A percentile compares a stretch with the other conserved stretches of the same genome.
phyloP scores from a whole-genome alignment of 2,113 vertebrate genomes.

The Alosa alosa region DNA sequence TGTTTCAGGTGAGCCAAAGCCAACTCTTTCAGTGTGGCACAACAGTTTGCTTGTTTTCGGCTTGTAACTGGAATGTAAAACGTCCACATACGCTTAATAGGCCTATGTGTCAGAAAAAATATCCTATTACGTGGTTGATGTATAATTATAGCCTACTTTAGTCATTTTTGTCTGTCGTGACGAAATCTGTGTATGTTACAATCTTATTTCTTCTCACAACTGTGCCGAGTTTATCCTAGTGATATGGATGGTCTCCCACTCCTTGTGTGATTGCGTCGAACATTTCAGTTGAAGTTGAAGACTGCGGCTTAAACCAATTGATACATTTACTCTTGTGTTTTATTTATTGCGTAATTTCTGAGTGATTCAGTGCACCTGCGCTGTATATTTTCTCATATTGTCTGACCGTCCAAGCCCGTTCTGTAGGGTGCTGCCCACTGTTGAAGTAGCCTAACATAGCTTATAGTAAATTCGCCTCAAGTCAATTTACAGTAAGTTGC shows the following conservation, averaged over 20 bases:
- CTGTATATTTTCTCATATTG: not conserved
- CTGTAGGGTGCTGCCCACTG: not conserved
- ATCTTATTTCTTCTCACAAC: too few species aligned
- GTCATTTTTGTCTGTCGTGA: too few species aligned
- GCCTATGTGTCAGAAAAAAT: not conserved
- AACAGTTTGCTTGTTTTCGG: not conserved
- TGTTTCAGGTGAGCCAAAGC: not conserved
- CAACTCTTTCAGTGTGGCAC: not conserved
- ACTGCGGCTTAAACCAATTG: not conserved
- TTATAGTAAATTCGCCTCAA: not conserved
- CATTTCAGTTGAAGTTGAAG: too few species aligned
- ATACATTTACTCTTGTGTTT: not conserved
- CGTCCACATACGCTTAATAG: not conserved
- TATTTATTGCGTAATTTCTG: constrained; percentile 1
- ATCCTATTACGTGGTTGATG: not conserved
- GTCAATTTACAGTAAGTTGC: not conserved
- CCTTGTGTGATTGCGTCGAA: too few species aligned
- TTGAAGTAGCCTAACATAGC: not conserved
- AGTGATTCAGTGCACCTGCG: not conserved
- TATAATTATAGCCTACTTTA: not conserved
- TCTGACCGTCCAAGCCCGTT: not conserved
- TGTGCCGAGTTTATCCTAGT: too few species aligned
- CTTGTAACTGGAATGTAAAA: not conserved
- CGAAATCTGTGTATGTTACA: too few species aligned
- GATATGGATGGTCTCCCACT: too few species aligned